Percentiles rank a stretch among this genome's conserved stretches.
Conservation (phyloP, 2,113 vertebrate species). For the Notothenia rossii region DNA sequence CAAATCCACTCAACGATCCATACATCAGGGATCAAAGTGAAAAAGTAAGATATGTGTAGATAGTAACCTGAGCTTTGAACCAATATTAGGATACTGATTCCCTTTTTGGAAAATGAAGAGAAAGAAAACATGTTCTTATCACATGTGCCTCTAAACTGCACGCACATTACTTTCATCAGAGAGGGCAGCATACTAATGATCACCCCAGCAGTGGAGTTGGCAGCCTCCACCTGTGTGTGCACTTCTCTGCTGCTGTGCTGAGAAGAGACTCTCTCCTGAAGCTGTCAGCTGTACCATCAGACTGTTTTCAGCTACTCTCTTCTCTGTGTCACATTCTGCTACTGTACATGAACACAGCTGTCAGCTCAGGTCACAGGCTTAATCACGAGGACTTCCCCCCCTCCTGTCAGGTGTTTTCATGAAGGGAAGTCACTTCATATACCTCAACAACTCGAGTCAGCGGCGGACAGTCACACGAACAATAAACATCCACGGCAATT, state of each 20-base stretch:
- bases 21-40: background rate
- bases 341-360: constrained; percentile 22
- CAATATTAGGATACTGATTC: background rate
- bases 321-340: constrained; percentile 10
- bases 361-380: constrained; percentile 8
- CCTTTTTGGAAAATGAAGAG: background rate
- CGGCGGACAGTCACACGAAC: constrained; percentile 15
- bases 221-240: background rate
- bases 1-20: background rate
- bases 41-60: background rate
- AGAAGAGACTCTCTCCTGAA: constrained; percentile 20
- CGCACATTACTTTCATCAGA: background rate
- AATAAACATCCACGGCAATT: constrained; percentile 16
- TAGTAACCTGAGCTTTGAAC: background rate
- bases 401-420: constrained; percentile 32
- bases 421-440: constrained; percentile 35
- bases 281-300: constrained; percentile 30
- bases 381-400: background rate
- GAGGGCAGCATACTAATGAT: background rate
- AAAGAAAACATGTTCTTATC: background rate
- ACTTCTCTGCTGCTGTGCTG: background rate
- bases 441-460: constrained; percentile 34
- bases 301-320: background rate
- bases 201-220: constrained; percentile 1
- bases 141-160: background rate